These are phyloP conservation scores for Ceyx cyanopectus DNA, from an alignment of 2,113 vertebrate genomes.

Conservation along the genomic window DNA sequence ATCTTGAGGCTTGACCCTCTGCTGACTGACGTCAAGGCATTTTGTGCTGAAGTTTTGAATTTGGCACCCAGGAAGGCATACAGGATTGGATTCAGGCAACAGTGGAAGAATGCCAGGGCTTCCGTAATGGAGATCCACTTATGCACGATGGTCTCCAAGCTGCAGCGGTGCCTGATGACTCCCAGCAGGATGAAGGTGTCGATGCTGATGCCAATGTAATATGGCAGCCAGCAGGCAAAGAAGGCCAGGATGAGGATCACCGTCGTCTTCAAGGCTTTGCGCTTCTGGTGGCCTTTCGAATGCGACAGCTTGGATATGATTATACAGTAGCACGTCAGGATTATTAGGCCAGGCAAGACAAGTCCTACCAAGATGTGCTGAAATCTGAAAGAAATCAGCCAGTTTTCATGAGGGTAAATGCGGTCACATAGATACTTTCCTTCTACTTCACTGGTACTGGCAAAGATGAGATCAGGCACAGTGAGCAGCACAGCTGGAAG, in stretches of 20 bases:
- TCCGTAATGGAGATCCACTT: slow-evolving; percentile 94
- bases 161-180: slow-evolving; percentile 81
- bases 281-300: slow-evolving; percentile 91
- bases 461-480: slow-evolving; percentile 92
- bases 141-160: slow-evolving; percentile 81
- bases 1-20: slow-evolving; percentile 94
- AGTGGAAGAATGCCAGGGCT: slow-evolving; percentile 95
- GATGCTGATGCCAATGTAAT: slow-evolving; percentile 89
- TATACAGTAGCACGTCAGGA: slow-evolving; percentile 95
- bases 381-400: slow-evolving; percentile 89
- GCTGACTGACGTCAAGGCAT: slow-evolving; percentile 85
- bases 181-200: slow-evolving; percentile 87
- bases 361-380: slow-evolving; percentile 95
- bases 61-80: slow-evolving; percentile 97
- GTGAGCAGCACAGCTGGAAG: slow-evolving; percentile 90
- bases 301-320: slow-evolving; percentile 93
- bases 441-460: slow-evolving; percentile 58
- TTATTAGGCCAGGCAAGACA: slow-evolving; percentile 91
- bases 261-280: slow-evolving; percentile 95
- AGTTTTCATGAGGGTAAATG: slow-evolving; percentile 83
- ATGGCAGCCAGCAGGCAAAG: slow-evolving; percentile 95
- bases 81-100: slow-evolving; percentile 97
- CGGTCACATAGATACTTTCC: slow-evolving; percentile 84
- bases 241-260: slow-evolving; percentile 95
- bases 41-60: slow-evolving; percentile 94